phyloP scores from a whole-genome alignment of 2,888 invertebrate genomes.

The Cacoxenus indagator region DNA sequence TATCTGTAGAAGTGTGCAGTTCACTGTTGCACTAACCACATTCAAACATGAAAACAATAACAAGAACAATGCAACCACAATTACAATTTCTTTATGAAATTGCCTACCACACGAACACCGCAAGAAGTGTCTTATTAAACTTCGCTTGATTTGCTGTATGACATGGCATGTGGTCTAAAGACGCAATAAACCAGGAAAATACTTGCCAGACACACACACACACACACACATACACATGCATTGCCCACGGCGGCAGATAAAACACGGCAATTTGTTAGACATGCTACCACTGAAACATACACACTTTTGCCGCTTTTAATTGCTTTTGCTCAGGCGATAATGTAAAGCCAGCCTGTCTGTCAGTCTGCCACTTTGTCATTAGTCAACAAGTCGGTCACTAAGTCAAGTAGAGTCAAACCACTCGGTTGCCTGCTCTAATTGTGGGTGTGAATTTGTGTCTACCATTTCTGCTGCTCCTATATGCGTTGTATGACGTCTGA shows the following conservation, averaged over 20 bases:
- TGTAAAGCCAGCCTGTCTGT: neutral
- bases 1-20: too few species aligned
- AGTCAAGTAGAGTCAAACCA: too few species aligned
- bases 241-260: neutral
- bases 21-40: neutral
- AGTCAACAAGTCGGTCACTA: neutral
- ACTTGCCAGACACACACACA: neutral
- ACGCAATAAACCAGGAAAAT: neutral
- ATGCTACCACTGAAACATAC: conserved; percentile 20
- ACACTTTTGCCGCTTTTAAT: neutral
- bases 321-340: neutral
- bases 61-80: neutral
- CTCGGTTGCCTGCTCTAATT: neutral
- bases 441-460: conserved; percentile 18
- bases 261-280: conserved; percentile 52
- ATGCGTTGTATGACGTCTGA: conserved; percentile 20
- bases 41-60: neutral
- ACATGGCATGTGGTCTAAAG: neutral
- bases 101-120: too few species aligned
- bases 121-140: neutral
- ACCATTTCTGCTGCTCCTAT: conserved; percentile 29
- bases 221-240: neutral
- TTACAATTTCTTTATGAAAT: conserved; percentile 17
- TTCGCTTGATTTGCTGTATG: neutral
- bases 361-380: neutral